Evolutionary conservation across 2,113 vertebrate species (phyloP), one percentile per base, ranked within the genome.

Genomic region (Pogonocichla stellata): DNA sequence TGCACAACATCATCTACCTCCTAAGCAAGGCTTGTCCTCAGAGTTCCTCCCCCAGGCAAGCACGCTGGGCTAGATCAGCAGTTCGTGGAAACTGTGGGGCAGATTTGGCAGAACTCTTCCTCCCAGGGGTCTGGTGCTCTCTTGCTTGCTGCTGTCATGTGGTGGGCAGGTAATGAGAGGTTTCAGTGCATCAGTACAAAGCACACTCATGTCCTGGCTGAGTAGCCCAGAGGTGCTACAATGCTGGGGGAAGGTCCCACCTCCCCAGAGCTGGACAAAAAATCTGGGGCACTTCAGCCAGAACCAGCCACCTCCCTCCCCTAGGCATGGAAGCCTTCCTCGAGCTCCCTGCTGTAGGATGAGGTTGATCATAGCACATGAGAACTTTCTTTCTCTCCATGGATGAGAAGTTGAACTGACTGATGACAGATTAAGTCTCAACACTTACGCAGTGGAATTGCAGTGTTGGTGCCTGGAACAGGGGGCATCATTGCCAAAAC

Each of bases 391-490:
- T 91, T 78, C 29, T 69, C 28, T 64, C 5, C 43, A 67, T 0
- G 0, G 5, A 19, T 40, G 26, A 64, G 34, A 71, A 47, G 25
- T 6, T 18, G 22, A 61, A 45, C 8, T 24, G 53, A 10, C 19
- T 33, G 29, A 28, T 54, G 34, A 19, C 24, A 88, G 31, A 29
- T 34, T 14, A 61, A 40, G 4, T 60, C 83, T 73, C 20, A 51
- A 33, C 34, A 43, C 8, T 28, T 40, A n/a, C 1, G 61, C 5
- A 4, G 7, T 25, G 14, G 28, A 65, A 69, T 40, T 42, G 25
- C 13, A 40, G 17, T 0, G 0, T 1, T 69, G 26, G 40, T 53
- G 18, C 22, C 31, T 18, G 6, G 13, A 69, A 8, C 1, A 53
- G 22, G 5, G 3, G 3, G 2, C 31, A 53, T 5, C 28, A 53